A percentile compares a stretch with the other conserved stretches of the same genome.
Conservation (phyloP, 2,888 invertebrate genomes). For the Balanococcus diminutus region DNA sequence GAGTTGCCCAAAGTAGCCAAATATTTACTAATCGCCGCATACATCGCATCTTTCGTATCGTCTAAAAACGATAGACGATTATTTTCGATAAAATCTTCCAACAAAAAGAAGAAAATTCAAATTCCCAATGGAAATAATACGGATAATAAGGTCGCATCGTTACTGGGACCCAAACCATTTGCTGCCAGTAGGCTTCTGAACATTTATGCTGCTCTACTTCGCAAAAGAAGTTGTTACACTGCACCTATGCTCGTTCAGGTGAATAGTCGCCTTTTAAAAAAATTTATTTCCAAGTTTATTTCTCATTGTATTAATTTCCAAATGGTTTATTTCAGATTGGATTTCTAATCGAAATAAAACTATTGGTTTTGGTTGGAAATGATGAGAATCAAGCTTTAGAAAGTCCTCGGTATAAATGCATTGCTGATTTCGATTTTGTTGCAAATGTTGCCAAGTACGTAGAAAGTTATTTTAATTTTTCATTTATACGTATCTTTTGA, state of each 20-base stretch:
- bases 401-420: slow-evolving; percentile 84
- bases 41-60: slow-evolving; percentile 91
- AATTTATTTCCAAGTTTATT: not conserved
- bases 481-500: too few species aligned
- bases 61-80: slow-evolving; percentile 84
- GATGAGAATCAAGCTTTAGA: slow-evolving; percentile 75
- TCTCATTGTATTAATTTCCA: not conserved
- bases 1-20: slow-evolving; percentile 90
- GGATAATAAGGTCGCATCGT: slow-evolving; percentile 69
- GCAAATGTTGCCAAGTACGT: slow-evolving; percentile 71
- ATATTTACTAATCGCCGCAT: slow-evolving; percentile 86
- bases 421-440: slow-evolving; percentile 81
- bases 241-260: slow-evolving; percentile 83
- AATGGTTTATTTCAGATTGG: not conserved
- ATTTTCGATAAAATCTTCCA: slow-evolving; percentile 80
- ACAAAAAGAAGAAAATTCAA: slow-evolving; percentile 71
- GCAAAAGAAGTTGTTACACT: slow-evolving; percentile 82
- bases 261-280: slow-evolving; percentile 17
- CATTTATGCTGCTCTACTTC: slow-evolving; percentile 80
- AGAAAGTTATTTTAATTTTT: not conserved
- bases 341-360: not conserved
- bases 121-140: slow-evolving; percentile 64
- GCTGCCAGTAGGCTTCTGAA: slow-evolving; percentile 81
- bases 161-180: slow-evolving; percentile 82
- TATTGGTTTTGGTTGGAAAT: slow-evolving; percentile 72